These are phyloP conservation scores for Phainopepla nitens DNA, from an alignment of 2,113 vertebrate genomes.

Conservation along the genomic window DNA sequence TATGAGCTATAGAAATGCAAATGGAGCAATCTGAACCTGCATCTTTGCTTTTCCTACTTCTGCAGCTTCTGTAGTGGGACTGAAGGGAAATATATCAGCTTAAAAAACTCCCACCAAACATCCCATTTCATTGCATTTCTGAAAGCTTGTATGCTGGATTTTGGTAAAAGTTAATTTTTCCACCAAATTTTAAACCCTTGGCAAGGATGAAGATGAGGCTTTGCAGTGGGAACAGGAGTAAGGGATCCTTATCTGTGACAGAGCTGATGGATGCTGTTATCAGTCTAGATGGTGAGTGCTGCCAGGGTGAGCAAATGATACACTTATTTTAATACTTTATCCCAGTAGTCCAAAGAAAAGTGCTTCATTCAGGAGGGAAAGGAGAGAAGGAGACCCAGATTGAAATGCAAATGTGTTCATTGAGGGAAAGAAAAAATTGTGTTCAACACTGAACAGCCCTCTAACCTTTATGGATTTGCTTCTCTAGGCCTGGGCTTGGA, in stretches of 20 bases:
- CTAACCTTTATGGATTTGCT: background rate
- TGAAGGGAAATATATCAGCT: conserved; percentile 9
- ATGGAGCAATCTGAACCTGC: conserved; percentile 33
- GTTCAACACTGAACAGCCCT: background rate
- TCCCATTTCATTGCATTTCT: background rate
- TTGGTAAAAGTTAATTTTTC: background rate
- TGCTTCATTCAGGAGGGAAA: background rate
- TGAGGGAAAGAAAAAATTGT: background rate
- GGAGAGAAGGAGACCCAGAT: background rate
- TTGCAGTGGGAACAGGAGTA: background rate
- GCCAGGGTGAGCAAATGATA: background rate
- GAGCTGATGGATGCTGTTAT: background rate
- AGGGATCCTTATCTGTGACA: background rate
- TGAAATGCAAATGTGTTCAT: background rate
- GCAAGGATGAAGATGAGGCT: background rate
- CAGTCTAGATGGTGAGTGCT: background rate
- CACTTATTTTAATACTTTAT: background rate
- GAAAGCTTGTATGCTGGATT: background rate
- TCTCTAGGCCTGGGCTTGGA: background rate
- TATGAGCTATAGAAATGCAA: conserved; percentile 45
- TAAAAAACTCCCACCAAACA: background rate
- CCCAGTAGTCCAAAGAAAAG: background rate
- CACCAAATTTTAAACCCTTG: background rate
- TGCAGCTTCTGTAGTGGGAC: conserved; percentile 1
- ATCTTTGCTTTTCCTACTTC: conserved; percentile 20